Base-by-base conservation (phyloP, 2,888 invertebrate species). In the Physocephala rufipes region DNA sequence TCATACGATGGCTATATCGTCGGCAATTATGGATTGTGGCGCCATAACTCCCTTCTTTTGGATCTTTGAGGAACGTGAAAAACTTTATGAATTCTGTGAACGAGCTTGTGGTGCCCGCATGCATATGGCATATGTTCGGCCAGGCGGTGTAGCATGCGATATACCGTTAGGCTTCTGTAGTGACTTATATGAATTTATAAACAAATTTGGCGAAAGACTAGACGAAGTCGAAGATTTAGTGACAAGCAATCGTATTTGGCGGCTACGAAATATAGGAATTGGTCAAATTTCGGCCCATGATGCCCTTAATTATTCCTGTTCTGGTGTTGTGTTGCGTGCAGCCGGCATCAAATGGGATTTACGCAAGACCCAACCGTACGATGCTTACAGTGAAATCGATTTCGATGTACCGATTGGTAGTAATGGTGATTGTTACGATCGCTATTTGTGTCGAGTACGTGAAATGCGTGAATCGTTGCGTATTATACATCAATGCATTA, bases 1-100 rank as follows among this genome's bases (percentile, higher is more conserved):
- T 84, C 96, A 96, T 84, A 87, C 92, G 67, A 89, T 95, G 86
- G 92, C 91, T 67, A 84, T 94, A 58, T 90, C 91, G 0, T 90
- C 93, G 0, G 91, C 93, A 73, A 89, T 92, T 26, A 87, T 96
- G 19, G 96, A 96, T 81, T 89, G 93, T 26, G 96, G 96, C 26
- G 95, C 92, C 4, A 91, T 96, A 76, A 95, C 95, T 1, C 96
- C 96, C 0, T 91, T 95, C 80, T 95, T 96, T 85, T 96, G 95
- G 95, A 88, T 95, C 81, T 95, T 95, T 83, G 95, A 96, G 85
- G 96, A 95, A 85, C 88, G 95, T 64, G 95, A 95, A 86, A 95
- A 95, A 86, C 85, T 95, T 74, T 91, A 93, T 86, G 96, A 96
- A 84, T 89, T 95, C 76, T 94, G 91, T 80, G 96, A 96, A 83